Evolutionary conservation across 1,140 invertebrate species (phyloP), one percentile per base, ranked within the genome.

Genomic region (Drosophila ercepeae): DNA sequence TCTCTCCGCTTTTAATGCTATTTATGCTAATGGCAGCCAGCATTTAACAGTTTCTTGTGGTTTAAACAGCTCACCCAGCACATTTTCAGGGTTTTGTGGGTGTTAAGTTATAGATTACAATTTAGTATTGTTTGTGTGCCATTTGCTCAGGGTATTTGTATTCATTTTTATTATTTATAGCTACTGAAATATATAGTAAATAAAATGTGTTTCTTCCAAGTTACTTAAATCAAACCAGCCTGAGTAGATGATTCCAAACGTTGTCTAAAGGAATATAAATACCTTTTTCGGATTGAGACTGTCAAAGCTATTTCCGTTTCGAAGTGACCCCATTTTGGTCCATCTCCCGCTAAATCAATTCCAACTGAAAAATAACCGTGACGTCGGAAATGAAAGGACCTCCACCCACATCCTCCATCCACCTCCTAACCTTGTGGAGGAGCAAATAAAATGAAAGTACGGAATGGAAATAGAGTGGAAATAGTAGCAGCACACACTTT

Each of bases 281-380:
- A 27, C 41, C 54, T 67, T 67, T 48, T 60, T 54, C 44, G 72
- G 36, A 68, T 73, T 73, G 71, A 63, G 45, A 58, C 60, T 81
- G 78, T 77, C 78, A 82, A 82, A 82, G 78, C 78, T 68, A 81
- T 81, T 81, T 81, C 78, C 78, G 68, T 32, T 54, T 52, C 13
- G 44, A 18, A 55, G 44, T 81, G 77, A 81, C 77, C 77, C 63
- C 39, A 51, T 67, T 67, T 67, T 32, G 39, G 63, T 27, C 60
- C 54, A 68, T 76, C 78, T 61, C 42, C 53, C 44, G 72, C 63
- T 68, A 68, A 77, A 81, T 77, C 73, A 81, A 72, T 81, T 81
- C 55, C 55, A 71, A 52, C 60, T 81, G 65, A 75, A 72, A 79
- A 81, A 76, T 61, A 60, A 63, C 71, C 36, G 34, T 72, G 73